A percentile compares a stretch with the other conserved stretches of the same genome.
Conservation (phyloP, 2,888 invertebrate species). For the Synergus japonicus region DNA sequence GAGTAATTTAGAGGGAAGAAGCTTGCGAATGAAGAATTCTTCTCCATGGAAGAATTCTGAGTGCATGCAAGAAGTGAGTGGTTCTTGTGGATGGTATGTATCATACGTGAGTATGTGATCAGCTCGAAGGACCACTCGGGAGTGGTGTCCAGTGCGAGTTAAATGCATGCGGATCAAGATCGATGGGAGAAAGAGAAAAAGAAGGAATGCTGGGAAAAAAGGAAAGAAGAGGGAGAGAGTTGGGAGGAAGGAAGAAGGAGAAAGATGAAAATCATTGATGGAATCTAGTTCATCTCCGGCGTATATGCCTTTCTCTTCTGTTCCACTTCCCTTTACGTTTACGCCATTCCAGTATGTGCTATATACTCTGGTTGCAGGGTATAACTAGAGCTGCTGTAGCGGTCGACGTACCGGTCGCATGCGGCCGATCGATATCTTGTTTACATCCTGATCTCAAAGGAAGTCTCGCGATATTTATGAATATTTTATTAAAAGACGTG, state of each 20-base stretch:
- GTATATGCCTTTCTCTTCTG: constrained; percentile 76
- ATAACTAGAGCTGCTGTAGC: constrained; percentile 73
- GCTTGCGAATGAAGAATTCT: background rate
- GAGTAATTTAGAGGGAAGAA: background rate
- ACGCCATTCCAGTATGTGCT: constrained; percentile 59
- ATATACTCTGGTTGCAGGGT: constrained; percentile 64
- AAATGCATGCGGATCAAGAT: constrained; percentile 43
- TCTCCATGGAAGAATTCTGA: background rate
- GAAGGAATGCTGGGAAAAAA: constrained; percentile 43
- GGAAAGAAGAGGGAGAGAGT: constrained; percentile 54
- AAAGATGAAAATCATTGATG: constrained; percentile 59
- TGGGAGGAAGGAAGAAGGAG: constrained; percentile 60
- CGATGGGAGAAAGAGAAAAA: constrained; percentile 45
- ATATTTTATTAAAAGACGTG: background rate
- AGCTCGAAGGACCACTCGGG: constrained; percentile 5
- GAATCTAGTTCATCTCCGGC: constrained; percentile 77
- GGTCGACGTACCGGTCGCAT: constrained; percentile 62
- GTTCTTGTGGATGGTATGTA: background rate
- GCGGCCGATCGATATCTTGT: constrained; percentile 58
- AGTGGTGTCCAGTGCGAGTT: constrained; percentile 13
- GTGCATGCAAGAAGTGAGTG: background rate
- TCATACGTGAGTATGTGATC: constrained; percentile 5
- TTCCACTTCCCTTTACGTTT: constrained; percentile 72
- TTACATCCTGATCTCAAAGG: constrained; percentile 29
- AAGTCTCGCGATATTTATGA: constrained; percentile 19